Conservation (phyloP, 2,113 vertebrate species). For the Odontesthes bonariensis region DNA sequence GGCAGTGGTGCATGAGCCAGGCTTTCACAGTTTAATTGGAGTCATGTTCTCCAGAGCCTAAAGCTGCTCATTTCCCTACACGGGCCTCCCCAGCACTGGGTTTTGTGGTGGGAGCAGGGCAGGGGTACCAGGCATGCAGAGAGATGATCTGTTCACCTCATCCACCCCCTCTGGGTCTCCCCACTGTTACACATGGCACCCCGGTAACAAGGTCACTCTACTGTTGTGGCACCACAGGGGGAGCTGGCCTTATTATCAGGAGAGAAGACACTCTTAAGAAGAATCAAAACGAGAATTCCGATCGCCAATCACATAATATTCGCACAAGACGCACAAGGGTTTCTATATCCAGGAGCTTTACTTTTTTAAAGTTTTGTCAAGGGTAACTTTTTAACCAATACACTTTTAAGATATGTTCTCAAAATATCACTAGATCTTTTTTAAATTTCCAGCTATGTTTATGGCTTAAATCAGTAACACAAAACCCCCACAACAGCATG, state of each 20-base stretch:
- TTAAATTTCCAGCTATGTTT: too few species aligned
- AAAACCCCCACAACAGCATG: background rate
- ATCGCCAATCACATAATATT: conserved; percentile 66
- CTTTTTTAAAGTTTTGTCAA: conserved; percentile 58
- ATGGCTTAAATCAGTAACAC: too few species aligned
- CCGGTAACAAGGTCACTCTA: conserved; percentile 72
- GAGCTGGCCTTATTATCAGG: conserved; percentile 72
- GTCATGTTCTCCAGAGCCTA: conserved; percentile 76
- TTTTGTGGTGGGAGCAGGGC: conserved; percentile 67
- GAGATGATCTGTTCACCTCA: conserved; percentile 71
- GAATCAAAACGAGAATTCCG: conserved; percentile 62
- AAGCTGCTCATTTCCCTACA: conserved; percentile 61
- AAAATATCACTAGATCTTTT: too few species aligned
- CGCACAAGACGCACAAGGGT: conserved; percentile 59
- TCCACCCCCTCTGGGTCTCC: conserved; percentile 61
- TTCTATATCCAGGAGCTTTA: conserved; percentile 66
- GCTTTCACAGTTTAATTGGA: conserved; percentile 78
- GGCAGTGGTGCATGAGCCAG: conserved; percentile 55
- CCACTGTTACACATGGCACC: conserved; percentile 73
- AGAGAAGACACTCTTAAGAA: conserved; percentile 61
- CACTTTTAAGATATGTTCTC: background rate
- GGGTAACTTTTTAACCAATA: conserved; percentile 47
- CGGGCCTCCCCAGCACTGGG: conserved; percentile 46
- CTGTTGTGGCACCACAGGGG: conserved; percentile 71
- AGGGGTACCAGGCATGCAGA: conserved; percentile 57